Evolutionary conservation across 2,113 vertebrate genomes (phyloP), one percentile per base, ranked within the genome.

Genomic region (Ptyas mucosa): DNA sequence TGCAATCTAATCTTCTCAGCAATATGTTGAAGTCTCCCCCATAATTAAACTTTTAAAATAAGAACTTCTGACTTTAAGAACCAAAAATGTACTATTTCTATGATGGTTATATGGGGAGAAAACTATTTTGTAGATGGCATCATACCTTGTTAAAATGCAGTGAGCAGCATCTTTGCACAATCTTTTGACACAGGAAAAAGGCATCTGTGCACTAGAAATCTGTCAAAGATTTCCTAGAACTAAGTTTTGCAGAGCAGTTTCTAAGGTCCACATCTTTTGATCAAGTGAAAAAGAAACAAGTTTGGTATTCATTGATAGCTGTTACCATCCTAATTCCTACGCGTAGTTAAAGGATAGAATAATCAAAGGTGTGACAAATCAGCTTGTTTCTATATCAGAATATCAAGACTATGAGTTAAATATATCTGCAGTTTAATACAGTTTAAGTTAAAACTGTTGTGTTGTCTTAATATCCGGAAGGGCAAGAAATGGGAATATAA

Each of bases 41-140:
- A 98, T 98, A 98, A 99, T 98, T 98, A 98, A 98, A 98, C 97
- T 97, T 98, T 97, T 97, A 96, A 97, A 97, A 97, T 97, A 95
- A 96, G 97, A 98, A 97, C 93, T 96, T 97, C 94, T 93, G 29
- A 86, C 8, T 92, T 88, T 90, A 91, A 92, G 90, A 91, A 93
- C 90, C 92, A 93, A 94, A 53, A 94, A 93, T 85, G 85, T 92
- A 93, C 88, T 11, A 94, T 94, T 95, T 94, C 89, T 81, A 81
- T 81, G 34, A 18, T 81, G 34, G 69, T 20, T 81, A 81, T 39
- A 39, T 39, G n/a, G 18, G 2, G 34, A 53, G 23, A 34, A 46
- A 69, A 90, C 11, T 2, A 8, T 49, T 64, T 18, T 64, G 57
- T 89, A 49, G 43, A 69, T 43, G 34, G 69, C 75, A 75, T 18